phyloP scores from a whole-genome alignment of 1,140 invertebrate genomes.

The Diorhabda carinulata region DNA sequence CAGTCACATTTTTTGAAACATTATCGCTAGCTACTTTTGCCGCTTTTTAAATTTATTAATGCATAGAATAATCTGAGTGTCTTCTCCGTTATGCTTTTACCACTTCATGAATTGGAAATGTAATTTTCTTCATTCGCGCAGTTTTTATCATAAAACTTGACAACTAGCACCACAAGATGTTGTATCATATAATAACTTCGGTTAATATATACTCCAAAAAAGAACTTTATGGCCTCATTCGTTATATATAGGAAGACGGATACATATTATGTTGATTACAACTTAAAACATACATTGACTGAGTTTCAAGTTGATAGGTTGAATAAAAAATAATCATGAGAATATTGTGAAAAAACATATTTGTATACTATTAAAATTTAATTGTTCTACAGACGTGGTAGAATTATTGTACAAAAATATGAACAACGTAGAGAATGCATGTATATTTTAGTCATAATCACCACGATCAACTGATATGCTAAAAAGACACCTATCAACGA shows the following conservation, averaged over 20 bases:
- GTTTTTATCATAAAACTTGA: slow-evolving; percentile 3
- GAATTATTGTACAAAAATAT: too few relatives aligned
- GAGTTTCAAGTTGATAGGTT: too few relatives aligned
- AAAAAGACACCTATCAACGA: too few relatives aligned
- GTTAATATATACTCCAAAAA: background rate
- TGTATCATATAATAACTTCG: slow-evolving; percentile 3
- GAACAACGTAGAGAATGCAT: too few relatives aligned
- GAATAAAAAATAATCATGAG: too few relatives aligned
- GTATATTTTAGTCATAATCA: too few relatives aligned
- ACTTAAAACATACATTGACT: background rate
- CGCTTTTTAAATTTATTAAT: background rate
- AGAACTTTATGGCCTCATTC: background rate
- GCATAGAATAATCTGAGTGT: background rate
- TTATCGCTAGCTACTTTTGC: background rate
- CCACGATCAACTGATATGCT: too few relatives aligned
- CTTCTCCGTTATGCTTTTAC: background rate
- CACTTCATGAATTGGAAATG: slow-evolving; percentile 2
- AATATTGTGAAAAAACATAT: too few relatives aligned
- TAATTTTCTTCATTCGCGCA: background rate
- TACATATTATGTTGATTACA: background rate
- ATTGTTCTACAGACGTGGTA: too few relatives aligned
- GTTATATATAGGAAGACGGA: background rate
- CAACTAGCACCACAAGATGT: background rate
- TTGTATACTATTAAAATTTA: too few relatives aligned
- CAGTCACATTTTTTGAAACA: too few relatives aligned